A percentile compares a stretch with the other conserved stretches of the same genome.
phyloP scores from a whole-genome alignment of 2,888 invertebrate genomes.

The Onchidella celtica region DNA sequence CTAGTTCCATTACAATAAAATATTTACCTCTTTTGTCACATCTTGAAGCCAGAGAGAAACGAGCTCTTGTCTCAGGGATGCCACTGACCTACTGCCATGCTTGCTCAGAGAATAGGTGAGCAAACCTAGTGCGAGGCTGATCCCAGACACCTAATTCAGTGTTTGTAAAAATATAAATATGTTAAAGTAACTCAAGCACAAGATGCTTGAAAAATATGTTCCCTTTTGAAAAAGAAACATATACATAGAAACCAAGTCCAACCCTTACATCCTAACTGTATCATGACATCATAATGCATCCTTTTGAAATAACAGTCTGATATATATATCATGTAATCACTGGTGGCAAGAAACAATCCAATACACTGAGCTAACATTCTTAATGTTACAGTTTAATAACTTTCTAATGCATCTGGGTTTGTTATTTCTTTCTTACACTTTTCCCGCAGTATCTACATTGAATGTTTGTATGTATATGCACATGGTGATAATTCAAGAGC shows the following conservation, averaged over 20 bases:
- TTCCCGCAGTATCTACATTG: not conserved
- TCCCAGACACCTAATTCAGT: slow-evolving; percentile 16
- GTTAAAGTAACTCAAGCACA: not conserved
- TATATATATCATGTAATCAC: too few relatives aligned
- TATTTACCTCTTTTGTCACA: slow-evolving; percentile 20
- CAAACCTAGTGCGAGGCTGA: slow-evolving; percentile 37
- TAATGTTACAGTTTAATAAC: not conserved
- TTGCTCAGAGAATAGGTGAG: slow-evolving; percentile 28
- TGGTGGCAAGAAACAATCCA: too few relatives aligned
- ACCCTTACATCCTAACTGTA: too few relatives aligned
- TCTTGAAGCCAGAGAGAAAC: slow-evolving; percentile 34
- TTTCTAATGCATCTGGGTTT: not conserved
- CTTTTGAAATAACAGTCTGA: too few relatives aligned
- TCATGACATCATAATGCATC: too few relatives aligned
- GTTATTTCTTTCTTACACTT: not conserved
- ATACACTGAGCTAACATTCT: too few relatives aligned
- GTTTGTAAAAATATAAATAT: not conserved
- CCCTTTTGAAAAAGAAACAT: too few relatives aligned
- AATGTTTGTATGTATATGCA: too few relatives aligned
- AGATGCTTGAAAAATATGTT: too few relatives aligned
- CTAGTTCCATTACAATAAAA: too few relatives aligned
- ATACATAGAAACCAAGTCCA: too few relatives aligned
- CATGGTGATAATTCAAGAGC: too few relatives aligned
- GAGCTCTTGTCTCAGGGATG: slow-evolving; percentile 27
- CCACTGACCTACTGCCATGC: not conserved